These are phyloP conservation scores for Stenodera caucasica DNA, from an alignment of 2,888 invertebrate genomes.

Conservation along the genomic window DNA sequence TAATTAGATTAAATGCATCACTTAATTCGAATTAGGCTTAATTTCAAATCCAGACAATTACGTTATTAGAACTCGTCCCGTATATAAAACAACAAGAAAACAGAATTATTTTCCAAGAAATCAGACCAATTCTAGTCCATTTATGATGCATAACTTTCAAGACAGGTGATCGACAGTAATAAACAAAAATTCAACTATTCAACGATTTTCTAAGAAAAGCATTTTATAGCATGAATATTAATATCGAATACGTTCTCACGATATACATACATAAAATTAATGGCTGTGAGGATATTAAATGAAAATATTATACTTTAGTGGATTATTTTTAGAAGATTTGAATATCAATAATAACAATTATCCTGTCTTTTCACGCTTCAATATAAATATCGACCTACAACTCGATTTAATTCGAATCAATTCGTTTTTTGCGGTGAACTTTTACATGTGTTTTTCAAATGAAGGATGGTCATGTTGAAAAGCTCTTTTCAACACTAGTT, in stretches of 20 bases:
- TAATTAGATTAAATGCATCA: constrained; percentile 2
- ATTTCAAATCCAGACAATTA: neutral
- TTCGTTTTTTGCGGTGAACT: neutral
- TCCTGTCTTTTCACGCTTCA: neutral
- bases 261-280: constrained; percentile 1
- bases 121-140: too few relatives aligned
- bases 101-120: too few relatives aligned
- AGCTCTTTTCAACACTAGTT: neutral
- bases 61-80: neutral
- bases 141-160: neutral
- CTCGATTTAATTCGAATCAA: neutral
- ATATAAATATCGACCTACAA: neutral
- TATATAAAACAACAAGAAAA: too few relatives aligned
- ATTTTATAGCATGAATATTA: neutral
- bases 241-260: neutral
- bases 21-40: neutral
- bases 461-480: neutral
- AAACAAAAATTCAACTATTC: neutral
- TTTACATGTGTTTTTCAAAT: neutral
- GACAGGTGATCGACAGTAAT: neutral
- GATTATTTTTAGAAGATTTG: neutral
- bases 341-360: neutral
- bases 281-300: neutral
- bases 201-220: neutral
- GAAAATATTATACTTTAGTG: neutral